Percentiles rank a stretch among this genome's conserved stretches.
Evolutionary conservation across 2,888 invertebrate species (phyloP).

Genomic region (Euspilapteryx auroguttella): DNA sequence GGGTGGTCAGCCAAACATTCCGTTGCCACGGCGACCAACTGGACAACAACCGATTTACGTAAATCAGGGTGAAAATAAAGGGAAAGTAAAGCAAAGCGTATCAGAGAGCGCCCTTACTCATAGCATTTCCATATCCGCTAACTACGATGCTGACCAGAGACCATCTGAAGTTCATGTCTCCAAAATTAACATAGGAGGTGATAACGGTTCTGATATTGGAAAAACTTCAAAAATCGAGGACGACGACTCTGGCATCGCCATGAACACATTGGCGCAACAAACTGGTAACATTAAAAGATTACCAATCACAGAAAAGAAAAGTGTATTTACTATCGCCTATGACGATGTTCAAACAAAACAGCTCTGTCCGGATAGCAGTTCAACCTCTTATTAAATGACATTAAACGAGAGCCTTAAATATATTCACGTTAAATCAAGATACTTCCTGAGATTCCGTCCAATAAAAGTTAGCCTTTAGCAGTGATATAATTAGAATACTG

Average conservation of each 20-base stretch:
- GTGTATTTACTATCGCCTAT: conserved; percentile 91
- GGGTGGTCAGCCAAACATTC: conserved; percentile 54
- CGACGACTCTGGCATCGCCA: conserved; percentile 79
- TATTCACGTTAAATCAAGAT: neutral
- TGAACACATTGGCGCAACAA: conserved; percentile 62
- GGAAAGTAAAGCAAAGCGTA: conserved; percentile 21
- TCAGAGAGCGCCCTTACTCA: conserved; percentile 45
- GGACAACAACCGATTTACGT: conserved; percentile 50
- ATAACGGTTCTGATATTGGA: conserved; percentile 19
- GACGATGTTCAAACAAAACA: conserved; percentile 87
- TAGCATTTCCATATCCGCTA: conserved; percentile 48
- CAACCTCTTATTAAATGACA: conserved; percentile 60
- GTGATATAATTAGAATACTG: too few species aligned
- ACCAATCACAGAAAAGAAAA: conserved; percentile 83
- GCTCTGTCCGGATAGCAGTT: conserved; percentile 77
- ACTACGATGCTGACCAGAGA: conserved; percentile 29
- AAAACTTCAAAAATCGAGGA: conserved; percentile 57
- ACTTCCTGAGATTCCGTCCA: conserved; percentile 2
- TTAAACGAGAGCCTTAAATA: conserved; percentile 4
- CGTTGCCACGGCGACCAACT: conserved; percentile 23
- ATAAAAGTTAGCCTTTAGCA: neutral
- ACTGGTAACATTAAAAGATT: conserved; percentile 63
- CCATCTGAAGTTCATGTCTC: conserved; percentile 61
- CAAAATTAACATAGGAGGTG: conserved; percentile 51
- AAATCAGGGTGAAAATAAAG: conserved; percentile 44